These are phyloP conservation scores for Ammodytes dubius DNA, from an alignment of 2,113 vertebrate species.

Conservation along the genomic window DNA sequence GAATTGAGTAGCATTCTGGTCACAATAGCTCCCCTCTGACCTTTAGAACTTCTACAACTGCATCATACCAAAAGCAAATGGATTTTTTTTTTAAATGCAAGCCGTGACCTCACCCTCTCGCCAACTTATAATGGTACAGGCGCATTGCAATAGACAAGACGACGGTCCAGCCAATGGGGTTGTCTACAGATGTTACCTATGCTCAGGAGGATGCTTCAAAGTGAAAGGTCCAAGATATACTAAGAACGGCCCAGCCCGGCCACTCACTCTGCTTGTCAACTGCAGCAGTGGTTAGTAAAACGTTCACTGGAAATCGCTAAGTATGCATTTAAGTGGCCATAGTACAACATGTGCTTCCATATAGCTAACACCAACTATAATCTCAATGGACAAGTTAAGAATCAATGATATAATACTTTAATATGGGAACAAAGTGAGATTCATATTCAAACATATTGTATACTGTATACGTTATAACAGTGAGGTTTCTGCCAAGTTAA, in stretches of 20 bases:
- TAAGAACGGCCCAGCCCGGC: too few relatives aligned
- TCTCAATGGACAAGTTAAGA: too few relatives aligned
- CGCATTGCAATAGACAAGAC: constrained; percentile 39
- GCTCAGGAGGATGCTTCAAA: constrained; percentile 51
- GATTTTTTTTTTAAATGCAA: constrained; percentile 20
- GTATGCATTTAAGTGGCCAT: too few relatives aligned
- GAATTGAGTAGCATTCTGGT: constrained; percentile 35
- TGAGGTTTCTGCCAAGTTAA: too few relatives aligned
- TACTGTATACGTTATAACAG: not conserved
- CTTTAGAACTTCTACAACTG: constrained; percentile 44
- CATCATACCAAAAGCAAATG: constrained; percentile 12
- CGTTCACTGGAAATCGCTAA: too few relatives aligned
- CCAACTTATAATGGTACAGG: constrained; percentile 34
- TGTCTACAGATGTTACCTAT: constrained; percentile 59
- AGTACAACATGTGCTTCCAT: too few relatives aligned
- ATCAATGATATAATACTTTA: too few relatives aligned
- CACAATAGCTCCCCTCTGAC: constrained; percentile 43
- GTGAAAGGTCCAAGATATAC: constrained; percentile 66
- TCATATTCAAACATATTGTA: too few relatives aligned
- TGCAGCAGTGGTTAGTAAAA: too few relatives aligned
- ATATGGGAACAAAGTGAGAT: too few relatives aligned
- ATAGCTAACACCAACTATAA: too few relatives aligned
- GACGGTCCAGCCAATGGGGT: constrained; percentile 34
- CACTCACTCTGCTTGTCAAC: too few relatives aligned
- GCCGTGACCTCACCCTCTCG: constrained; percentile 15